Percentiles rank a stretch among this genome's conserved stretches.
phyloP scores from a whole-genome alignment of 1,140 invertebrate species.

The Manduca sexta region DNA sequence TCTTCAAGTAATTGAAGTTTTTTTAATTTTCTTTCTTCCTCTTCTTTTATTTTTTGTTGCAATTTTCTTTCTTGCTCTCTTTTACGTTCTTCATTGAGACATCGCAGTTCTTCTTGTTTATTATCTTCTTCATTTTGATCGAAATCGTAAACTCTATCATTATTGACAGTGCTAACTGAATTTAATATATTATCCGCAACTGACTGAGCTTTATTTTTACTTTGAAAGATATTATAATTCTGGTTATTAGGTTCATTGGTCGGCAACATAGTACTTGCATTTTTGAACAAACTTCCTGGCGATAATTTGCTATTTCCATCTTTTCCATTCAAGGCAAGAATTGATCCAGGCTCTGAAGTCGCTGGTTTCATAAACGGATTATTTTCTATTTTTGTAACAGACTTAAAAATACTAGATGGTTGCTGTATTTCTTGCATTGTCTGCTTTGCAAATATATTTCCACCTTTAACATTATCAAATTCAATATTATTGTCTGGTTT shows the following conservation, averaged over 20 bases:
- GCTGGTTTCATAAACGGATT: conserved; percentile 18
- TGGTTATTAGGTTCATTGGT: conserved; percentile 22
- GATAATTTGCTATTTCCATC: conserved; percentile 26
- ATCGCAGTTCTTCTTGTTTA: conserved; percentile 14
- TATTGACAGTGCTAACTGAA: conserved; percentile 27
- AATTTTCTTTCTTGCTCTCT: conserved; percentile 22
- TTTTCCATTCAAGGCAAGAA: conserved; percentile 23
- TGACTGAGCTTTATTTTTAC: conserved; percentile 47
- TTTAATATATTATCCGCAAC: conserved; percentile 50
- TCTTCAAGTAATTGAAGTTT: not conserved
- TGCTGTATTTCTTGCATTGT: conserved; percentile 4
- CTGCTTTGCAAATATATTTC: conserved; percentile 28
- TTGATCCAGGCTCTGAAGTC: not conserved
- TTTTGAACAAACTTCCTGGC: conserved; percentile 57
- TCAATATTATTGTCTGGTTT: conserved; percentile 23
- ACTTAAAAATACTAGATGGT: conserved; percentile 36
- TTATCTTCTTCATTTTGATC: conserved; percentile 25
- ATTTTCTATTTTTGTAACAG: conserved; percentile 19
- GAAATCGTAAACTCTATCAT: conserved; percentile 45
- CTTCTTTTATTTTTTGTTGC: conserved; percentile 20
- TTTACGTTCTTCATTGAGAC: conserved; percentile 20
- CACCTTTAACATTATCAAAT: conserved; percentile 19
- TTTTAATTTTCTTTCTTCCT: conserved; percentile 15
- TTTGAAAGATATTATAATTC: conserved; percentile 47
- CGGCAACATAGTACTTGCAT: conserved; percentile 24